phyloP scores from a whole-genome alignment of 2,888 invertebrate genomes.

The Lepidochrysops patricia region DNA sequence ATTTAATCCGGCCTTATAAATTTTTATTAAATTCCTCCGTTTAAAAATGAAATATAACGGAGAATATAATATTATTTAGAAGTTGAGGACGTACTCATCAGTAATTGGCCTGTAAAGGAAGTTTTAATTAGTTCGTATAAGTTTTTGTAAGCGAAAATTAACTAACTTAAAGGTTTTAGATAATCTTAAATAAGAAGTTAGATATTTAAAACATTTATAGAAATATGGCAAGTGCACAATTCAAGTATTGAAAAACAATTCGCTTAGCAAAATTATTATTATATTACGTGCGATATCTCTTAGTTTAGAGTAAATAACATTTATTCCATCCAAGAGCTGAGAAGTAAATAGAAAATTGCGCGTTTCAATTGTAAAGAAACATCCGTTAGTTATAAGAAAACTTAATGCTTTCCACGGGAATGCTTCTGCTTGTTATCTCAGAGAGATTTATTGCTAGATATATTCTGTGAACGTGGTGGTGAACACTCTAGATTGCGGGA shows the following conservation, averaged over 20 bases:
- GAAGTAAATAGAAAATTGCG: background rate
- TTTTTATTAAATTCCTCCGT: background rate
- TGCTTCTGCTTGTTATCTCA: background rate
- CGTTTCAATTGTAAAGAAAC: conserved; percentile 1
- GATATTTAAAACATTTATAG: background rate
- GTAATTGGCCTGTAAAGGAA: conserved; percentile 1
- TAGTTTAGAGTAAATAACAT: background rate
- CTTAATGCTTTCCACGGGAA: conserved; percentile 2
- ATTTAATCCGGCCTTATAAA: background rate
- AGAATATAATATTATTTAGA: background rate
- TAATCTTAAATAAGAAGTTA: background rate
- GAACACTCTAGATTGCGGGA: background rate
- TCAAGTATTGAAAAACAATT: background rate
- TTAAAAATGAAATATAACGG: background rate
- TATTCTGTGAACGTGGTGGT: background rate
- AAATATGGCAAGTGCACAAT: background rate
- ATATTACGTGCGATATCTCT: too few relatives aligned
- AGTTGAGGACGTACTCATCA: background rate
- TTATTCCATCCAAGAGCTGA: background rate
- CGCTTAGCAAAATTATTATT: too few relatives aligned
- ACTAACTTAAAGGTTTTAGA: background rate
- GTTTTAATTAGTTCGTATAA: conserved; percentile 6
- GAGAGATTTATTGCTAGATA: background rate
- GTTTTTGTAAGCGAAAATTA: conserved; percentile 1
- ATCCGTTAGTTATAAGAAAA: conserved; percentile 9